Base-by-base conservation (phyloP, 2,113 vertebrate species). In the Phalacrocorax aristotelis region DNA sequence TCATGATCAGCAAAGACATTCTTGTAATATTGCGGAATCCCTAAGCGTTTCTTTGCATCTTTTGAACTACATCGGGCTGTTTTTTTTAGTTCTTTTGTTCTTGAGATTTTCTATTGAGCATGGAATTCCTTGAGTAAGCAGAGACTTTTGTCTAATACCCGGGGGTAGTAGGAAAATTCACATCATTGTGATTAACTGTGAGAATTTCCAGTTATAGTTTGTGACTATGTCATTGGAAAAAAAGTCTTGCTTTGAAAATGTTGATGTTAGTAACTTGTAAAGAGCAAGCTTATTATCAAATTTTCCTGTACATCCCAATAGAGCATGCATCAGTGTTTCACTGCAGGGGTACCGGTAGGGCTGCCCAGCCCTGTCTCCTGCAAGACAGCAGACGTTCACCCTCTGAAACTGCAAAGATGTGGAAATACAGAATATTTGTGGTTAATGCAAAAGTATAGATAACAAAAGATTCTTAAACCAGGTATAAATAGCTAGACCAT, bases 51-150 rank as follows among this genome's bases (percentile, higher is more conserved):
- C 68, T 96, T 90, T 93, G 44, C 86, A 48, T 61, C 72, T 93
- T 97, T 95, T 93, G 83, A 97, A 93, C 89, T 88, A 9, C 69
- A 83, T 44, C 0, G 3, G 34, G 26, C 18, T 94, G 32, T 0
- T 16, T 92, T 88, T 94, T 92, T 90, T 46, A 90, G 74, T 89
- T 93, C 94, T 90, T 97, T 96, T 96, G 95, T 96, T 95, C 90
- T 89, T 92, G 40, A 92, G 65, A 52, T 87, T 95, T 95, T 95
- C 66, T 94, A 12, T 32, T 92, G 72, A 92, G 62, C 38, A 48
- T 83, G 90, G 96, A 96, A 96, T 95, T 96, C 60, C 71, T 91
- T 95, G 72, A 89, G 34, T 89, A 89, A 96, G 89, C 92, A 93
- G 80, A 80, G 89, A 83, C 51, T 95, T 96, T 89, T 71, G 44